Evolutionary conservation across 2,888 invertebrate genomes (phyloP).

Genomic region (Copidosoma aretas): DNA sequence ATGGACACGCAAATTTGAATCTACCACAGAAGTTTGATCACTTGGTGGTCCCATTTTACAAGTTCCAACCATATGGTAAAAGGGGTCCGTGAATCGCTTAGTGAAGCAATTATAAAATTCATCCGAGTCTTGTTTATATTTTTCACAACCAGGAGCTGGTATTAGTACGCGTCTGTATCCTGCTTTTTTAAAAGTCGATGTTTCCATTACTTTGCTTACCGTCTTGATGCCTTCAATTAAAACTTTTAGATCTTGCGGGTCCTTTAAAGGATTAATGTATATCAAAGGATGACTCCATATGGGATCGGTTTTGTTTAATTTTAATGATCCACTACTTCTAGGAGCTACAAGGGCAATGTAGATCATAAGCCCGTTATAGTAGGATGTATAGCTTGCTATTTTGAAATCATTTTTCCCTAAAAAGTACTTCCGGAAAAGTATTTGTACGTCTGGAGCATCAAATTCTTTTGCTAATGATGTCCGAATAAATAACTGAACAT

Average conservation of each 20-base stretch:
- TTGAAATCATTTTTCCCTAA: conserved; percentile 65
- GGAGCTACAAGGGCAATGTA: conserved; percentile 32
- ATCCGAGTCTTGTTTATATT: conserved; percentile 11
- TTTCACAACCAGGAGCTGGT: conserved; percentile 65
- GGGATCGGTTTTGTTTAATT: conserved; percentile 74
- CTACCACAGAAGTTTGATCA: conserved; percentile 57
- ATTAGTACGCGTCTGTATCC: conserved; percentile 64
- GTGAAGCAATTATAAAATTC: conserved; percentile 17
- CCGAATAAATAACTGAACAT: conserved; percentile 68
- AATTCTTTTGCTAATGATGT: conserved; percentile 64
- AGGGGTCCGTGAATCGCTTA: neutral
- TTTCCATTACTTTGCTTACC: conserved; percentile 1
- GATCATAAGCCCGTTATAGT: conserved; percentile 35
- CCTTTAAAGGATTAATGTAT: conserved; percentile 11
- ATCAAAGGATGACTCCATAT: conserved; percentile 56
- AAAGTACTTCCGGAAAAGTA: conserved; percentile 65
- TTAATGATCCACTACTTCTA: conserved; percentile 52
- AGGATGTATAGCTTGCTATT: conserved; percentile 10
- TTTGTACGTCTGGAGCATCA: conserved; percentile 71
- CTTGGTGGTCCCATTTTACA: conserved; percentile 61
- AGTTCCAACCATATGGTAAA: conserved; percentile 53
- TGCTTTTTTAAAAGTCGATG: conserved; percentile 6
- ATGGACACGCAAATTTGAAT: conserved; percentile 59
- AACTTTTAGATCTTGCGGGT: conserved; percentile 9
- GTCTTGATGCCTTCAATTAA: conserved; percentile 3